phyloP scores from a whole-genome alignment of 2,797 vertebrate species.

The Muscicapa comitata region DNA sequence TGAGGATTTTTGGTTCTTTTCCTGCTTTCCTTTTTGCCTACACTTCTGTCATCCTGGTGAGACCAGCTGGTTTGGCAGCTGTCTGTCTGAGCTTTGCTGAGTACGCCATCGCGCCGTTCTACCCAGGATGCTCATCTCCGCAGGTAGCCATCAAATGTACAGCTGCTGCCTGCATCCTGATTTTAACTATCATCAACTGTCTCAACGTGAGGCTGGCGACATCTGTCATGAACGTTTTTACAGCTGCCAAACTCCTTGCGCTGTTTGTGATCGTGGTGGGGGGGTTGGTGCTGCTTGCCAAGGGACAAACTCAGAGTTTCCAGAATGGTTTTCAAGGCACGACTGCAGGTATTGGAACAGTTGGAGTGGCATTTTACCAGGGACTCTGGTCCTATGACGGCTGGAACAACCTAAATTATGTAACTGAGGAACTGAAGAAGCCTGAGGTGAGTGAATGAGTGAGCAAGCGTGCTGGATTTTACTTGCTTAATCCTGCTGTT shows the following conservation, averaged over 20 bases:
- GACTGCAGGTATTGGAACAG: constrained; percentile 63
- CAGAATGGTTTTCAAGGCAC: constrained; percentile 82
- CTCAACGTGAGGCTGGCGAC: constrained; percentile 80
- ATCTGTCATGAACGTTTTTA: constrained; percentile 81
- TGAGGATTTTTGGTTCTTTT: constrained; percentile 80
- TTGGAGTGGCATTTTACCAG: constrained; percentile 88
- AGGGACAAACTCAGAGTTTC: constrained; percentile 75
- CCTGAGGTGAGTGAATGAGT: constrained; percentile 79
- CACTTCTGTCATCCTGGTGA: constrained; percentile 80
- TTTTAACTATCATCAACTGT: constrained; percentile 79
- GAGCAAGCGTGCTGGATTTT: neutral
- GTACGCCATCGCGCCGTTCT: constrained; percentile 81
- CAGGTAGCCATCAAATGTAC: constrained; percentile 72
- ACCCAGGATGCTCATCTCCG: constrained; percentile 77
- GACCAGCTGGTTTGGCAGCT: constrained; percentile 80
- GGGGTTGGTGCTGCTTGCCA: constrained; percentile 75
- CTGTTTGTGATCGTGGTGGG: constrained; percentile 78
- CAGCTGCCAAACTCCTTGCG: constrained; percentile 78
- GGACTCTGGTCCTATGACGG: constrained; percentile 90
- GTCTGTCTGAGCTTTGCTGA: constrained; percentile 83
- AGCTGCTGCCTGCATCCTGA: constrained; percentile 76
- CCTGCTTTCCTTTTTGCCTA: constrained; percentile 84
- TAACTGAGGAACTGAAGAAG: constrained; percentile 85
- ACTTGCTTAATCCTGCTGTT: neutral
- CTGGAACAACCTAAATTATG: constrained; percentile 88